phyloP scores from a whole-genome alignment of 2,113 vertebrate species.

The Butorides virescens region DNA sequence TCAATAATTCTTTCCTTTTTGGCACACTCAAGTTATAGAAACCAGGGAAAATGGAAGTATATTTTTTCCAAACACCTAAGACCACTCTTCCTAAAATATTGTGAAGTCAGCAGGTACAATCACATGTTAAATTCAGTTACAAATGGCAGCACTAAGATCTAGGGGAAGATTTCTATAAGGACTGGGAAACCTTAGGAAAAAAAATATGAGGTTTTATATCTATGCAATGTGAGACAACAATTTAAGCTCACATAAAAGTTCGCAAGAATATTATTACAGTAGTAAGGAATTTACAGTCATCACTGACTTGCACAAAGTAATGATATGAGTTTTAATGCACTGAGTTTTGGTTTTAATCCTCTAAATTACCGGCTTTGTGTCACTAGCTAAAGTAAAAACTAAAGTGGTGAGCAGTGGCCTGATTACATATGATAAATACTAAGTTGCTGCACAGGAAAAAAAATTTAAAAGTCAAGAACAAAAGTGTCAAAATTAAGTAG shows the following conservation, averaged over 20 bases:
- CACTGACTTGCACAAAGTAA: background rate
- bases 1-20: background rate
- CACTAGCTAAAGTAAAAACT: background rate
- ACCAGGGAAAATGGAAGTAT: background rate
- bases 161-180: background rate
- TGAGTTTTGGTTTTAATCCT: background rate
- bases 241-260: background rate
- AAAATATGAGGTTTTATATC: background rate
- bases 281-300: background rate
- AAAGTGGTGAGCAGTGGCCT: background rate
- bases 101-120: background rate
- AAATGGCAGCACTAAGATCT: background rate
- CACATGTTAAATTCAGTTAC: background rate
- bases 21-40: background rate
- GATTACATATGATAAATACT: background rate
- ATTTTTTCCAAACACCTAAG: background rate
- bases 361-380: background rate
- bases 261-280: background rate
- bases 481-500: background rate
- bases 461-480: background rate
- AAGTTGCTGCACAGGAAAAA: background rate
- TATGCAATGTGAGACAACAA: background rate
- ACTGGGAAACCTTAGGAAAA: background rate
- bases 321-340: background rate
- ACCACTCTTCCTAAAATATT: background rate